Conservation (phyloP, 2,888 invertebrate species). For the Conops quadrifasciatus region DNA sequence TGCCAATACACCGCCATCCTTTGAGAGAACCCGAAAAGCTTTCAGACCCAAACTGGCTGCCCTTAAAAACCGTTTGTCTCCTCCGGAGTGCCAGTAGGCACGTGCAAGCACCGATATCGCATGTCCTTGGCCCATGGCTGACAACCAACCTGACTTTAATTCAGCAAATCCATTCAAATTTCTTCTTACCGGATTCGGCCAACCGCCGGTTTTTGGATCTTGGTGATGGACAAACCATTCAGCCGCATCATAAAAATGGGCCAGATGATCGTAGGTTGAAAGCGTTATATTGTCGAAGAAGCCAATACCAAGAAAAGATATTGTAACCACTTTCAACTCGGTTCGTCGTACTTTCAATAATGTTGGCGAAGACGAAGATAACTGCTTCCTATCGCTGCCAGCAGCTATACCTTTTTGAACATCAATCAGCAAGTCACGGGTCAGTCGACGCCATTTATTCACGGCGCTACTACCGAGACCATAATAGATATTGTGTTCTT, state of each 20-base stretch:
- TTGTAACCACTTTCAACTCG: slow-evolving; percentile 69
- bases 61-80: slow-evolving; percentile 78
- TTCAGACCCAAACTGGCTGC: slow-evolving; percentile 83
- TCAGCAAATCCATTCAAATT: slow-evolving; percentile 79
- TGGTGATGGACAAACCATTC: slow-evolving; percentile 92
- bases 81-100: slow-evolving; percentile 85
- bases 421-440: slow-evolving; percentile 89
- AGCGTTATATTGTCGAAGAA: slow-evolving; percentile 80
- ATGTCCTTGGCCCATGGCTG: slow-evolving; percentile 99
- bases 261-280: slow-evolving; percentile 84
- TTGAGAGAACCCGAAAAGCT: slow-evolving; percentile 78
- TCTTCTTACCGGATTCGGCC: slow-evolving; percentile 88
- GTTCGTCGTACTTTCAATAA: slow-evolving; percentile 59
- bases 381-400: slow-evolving; percentile 52
- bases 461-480: slow-evolving; percentile 75
- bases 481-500: slow-evolving; percentile 85
- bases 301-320: slow-evolving; percentile 77
- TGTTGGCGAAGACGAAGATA: slow-evolving; percentile 42
- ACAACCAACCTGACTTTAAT: slow-evolving; percentile 91
- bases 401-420: slow-evolving; percentile 88
- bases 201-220: slow-evolving; percentile 86
- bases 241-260: slow-evolving; percentile 91
- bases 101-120: slow-evolving; percentile 93
- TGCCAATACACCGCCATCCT: slow-evolving; percentile 84
- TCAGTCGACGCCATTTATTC: slow-evolving; percentile 79